Conservation (phyloP, 2,888 invertebrate genomes). For the Synanthedon andrenaeformis region DNA sequence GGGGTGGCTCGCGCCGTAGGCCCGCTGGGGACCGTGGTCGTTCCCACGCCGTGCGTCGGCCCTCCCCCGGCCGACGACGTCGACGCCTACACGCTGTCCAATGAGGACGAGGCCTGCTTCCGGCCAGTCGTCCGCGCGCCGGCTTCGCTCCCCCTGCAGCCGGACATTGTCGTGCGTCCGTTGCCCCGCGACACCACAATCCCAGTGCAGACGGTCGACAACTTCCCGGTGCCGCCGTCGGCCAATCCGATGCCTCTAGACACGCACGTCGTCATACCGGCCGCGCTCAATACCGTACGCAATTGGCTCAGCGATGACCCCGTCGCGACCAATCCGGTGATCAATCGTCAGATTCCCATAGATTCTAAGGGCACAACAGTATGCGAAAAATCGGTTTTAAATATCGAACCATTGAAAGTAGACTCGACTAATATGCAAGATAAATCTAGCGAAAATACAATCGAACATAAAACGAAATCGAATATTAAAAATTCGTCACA, state of each 20-base stretch:
- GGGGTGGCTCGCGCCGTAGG: constrained; percentile 79
- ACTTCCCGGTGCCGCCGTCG: constrained; percentile 8
- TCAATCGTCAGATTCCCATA: neutral
- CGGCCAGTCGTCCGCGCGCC: constrained; percentile 73
- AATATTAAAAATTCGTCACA: neutral
- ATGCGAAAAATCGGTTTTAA: no score
- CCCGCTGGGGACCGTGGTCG: constrained; percentile 78
- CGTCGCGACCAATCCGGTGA: neutral
- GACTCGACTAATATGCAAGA: neutral
- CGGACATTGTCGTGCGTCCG: constrained; percentile 27
- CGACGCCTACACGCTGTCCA: constrained; percentile 52
- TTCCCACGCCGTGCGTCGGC: constrained; percentile 15
- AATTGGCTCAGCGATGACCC: constrained; percentile 1
- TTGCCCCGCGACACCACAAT: constrained; percentile 48
- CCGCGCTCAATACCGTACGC: constrained; percentile 13
- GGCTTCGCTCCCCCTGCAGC: constrained; percentile 35
- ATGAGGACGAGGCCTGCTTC: constrained; percentile 77
- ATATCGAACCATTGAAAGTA: neutral
- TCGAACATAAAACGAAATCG: neutral
- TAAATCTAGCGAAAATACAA: neutral
- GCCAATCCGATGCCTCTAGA: constrained; percentile 19
- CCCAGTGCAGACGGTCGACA: constrained; percentile 32
- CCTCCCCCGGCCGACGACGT: constrained; percentile 50
- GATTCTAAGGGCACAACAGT: neutral
- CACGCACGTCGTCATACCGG: constrained; percentile 23